Base-by-base conservation (phyloP, 2,797 vertebrate genomes). In the Alauda arvensis region DNA sequence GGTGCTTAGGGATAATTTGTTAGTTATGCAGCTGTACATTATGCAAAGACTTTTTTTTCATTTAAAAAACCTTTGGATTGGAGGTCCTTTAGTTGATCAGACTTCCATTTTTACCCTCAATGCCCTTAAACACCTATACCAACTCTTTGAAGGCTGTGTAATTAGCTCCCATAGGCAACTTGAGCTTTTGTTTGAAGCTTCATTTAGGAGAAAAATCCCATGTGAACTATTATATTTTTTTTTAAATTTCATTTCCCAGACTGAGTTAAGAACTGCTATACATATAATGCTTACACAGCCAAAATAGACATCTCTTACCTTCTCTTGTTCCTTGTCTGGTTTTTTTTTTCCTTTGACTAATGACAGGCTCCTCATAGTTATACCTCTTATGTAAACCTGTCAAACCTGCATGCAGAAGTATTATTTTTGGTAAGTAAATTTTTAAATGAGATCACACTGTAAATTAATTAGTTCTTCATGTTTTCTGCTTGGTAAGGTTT, bases 131-230 rank as follows among this genome's bases (percentile, higher is more conserved):
- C 69, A 92, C 85, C 69, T 85, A 88, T 60, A 72, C 34, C 52
- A 76, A 76, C 60, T 81, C 90, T 94, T 93, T 94, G 92, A 92
- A 90, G 88, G 25, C 72, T 85, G 7, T 68, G 77, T 93, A 92
- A 92, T 94, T 94, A 92, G 84, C 56, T 94, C 83, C 86, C 90
- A 83, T 70, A 94, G 91, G 92, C 82, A 92, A 66, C n/a, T 65
- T 39, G n/a, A 85, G 56, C 82, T 93, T 93, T 89, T 89, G 86
- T 85, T 87, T 93, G 88, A 91, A 93, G 77, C 67, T 87, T 92
- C 88, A 76, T 91, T 94, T 91, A 90, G 69, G 70, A 87, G 87
- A 63, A 85, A 87, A 85, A 91, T 91, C 92, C 79, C 87, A 72
- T 60, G 82, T 72, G 94, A 66, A 56, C 37, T 18, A 56, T 12